Conservation (phyloP, 2,797 vertebrate species). For the Sardinella longiceps region DNA sequence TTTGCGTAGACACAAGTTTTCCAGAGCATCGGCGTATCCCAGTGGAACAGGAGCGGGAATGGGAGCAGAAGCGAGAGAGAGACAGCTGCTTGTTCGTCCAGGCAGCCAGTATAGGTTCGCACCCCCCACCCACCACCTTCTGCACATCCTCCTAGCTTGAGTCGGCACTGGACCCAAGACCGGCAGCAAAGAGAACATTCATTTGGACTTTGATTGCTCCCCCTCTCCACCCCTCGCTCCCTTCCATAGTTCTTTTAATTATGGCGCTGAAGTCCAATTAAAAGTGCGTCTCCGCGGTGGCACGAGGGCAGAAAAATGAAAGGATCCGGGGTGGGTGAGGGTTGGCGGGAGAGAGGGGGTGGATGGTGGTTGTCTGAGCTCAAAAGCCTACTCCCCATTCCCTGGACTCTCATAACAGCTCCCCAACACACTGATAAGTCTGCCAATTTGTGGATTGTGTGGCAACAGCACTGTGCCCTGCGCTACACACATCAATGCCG, state of each 20-base stretch:
- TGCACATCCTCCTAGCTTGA: not conserved
- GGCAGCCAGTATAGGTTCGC: not conserved
- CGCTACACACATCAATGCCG: not conserved
- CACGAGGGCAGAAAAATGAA: constrained; percentile 41
- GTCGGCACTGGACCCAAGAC: constrained; percentile 29
- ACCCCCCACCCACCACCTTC: not conserved
- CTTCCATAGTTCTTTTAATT: constrained; percentile 48
- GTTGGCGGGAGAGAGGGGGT: not conserved
- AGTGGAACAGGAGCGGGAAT: not conserved
- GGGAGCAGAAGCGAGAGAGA: not conserved
- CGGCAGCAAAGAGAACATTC: constrained; percentile 42
- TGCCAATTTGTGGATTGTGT: constrained; percentile 9
- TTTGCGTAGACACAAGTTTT: not conserved
- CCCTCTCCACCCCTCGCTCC: no score
- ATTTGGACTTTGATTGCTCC: constrained; percentile 45
- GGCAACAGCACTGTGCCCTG: not conserved
- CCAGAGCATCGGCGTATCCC: constrained; percentile 4
- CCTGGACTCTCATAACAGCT: not conserved
- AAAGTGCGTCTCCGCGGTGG: constrained; percentile 37
- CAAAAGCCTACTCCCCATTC: not conserved
- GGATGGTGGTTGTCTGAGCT: not conserved
- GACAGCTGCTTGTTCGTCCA: not conserved
- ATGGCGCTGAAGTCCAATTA: constrained; percentile 52
- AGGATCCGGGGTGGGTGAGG: not conserved
- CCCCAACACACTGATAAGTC: not conserved